Conservation (phyloP, 2,113 vertebrate species). For the Murina feae region DNA sequence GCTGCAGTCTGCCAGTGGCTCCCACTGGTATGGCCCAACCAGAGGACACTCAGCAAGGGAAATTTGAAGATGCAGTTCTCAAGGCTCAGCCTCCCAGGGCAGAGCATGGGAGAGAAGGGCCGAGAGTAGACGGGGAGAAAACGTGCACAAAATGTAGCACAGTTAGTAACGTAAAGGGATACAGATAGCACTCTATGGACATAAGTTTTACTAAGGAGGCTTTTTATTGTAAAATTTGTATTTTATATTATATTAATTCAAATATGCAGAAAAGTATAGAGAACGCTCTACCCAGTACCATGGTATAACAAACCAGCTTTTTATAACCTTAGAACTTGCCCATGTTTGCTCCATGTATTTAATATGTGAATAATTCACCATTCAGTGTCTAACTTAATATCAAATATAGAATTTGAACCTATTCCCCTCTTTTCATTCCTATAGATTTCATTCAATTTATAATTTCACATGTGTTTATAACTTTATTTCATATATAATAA, state of each 20-base stretch:
- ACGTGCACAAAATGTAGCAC: background rate
- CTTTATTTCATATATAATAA: background rate
- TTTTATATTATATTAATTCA: background rate
- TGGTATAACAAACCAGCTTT: background rate
- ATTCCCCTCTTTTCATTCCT: background rate
- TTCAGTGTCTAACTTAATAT: no score
- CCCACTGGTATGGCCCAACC: accelerated
- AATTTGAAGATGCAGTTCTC: background rate
- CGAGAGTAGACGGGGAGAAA: no score
- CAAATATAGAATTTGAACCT: background rate
- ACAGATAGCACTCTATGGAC: background rate
- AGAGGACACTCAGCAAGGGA: background rate
- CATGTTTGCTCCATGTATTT: background rate
- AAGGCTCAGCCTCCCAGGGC: accelerated
- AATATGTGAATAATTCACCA: no score
- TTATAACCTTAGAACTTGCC: background rate
- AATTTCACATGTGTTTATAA: background rate
- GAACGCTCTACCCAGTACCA: background rate
- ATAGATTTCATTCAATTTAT: background rate
- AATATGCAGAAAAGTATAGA: background rate
- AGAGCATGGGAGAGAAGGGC: background rate
- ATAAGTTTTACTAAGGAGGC: background rate
- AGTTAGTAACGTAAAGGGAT: background rate
- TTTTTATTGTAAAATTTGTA: background rate
- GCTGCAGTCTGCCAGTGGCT: background rate